phyloP scores from a whole-genome alignment of 2,113 vertebrate species.

The Smithornis capensis region DNA sequence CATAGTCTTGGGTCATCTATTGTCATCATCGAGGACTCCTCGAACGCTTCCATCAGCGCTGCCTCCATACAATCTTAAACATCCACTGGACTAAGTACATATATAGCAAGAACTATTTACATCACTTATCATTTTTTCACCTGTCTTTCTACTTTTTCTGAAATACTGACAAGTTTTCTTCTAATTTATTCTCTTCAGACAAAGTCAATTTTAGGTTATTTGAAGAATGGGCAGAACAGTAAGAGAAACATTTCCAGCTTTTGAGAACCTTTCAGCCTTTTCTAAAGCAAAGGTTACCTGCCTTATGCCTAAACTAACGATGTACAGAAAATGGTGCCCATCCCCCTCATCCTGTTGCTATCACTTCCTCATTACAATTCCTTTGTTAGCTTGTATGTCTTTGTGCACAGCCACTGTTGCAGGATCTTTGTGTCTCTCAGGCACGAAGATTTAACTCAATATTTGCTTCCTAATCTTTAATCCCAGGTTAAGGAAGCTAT shows the following conservation, averaged over 20 bases:
- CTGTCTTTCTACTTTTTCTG: not conserved
- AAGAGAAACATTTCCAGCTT: not conserved
- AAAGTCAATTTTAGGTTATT: not conserved
- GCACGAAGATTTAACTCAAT: not conserved
- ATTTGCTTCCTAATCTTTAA: not conserved
- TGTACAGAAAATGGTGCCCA: not conserved
- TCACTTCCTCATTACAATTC: not conserved
- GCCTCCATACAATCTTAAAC: no score
- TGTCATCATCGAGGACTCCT: no score
- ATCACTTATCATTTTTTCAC: not conserved
- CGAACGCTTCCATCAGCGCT: no score
- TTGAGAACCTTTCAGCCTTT: not conserved
- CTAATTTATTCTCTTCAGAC: not conserved
- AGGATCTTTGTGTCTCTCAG: not conserved
- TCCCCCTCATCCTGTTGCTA: rapidly evolving
- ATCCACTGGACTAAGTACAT: not conserved
- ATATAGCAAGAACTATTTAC: not conserved
- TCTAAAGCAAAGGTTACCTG: not conserved
- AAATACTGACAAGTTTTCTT: not conserved
- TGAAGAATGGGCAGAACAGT: not conserved
- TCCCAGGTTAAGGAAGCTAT: not conserved
- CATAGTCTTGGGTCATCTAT: no score
- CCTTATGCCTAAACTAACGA: not conserved
- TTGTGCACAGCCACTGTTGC: not conserved
- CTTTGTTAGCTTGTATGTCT: not conserved